Percentiles rank a stretch among this genome's conserved stretches.
Evolutionary conservation across 2,888 invertebrate species (phyloP).

Genomic region (Orthonevra nobilis): DNA sequence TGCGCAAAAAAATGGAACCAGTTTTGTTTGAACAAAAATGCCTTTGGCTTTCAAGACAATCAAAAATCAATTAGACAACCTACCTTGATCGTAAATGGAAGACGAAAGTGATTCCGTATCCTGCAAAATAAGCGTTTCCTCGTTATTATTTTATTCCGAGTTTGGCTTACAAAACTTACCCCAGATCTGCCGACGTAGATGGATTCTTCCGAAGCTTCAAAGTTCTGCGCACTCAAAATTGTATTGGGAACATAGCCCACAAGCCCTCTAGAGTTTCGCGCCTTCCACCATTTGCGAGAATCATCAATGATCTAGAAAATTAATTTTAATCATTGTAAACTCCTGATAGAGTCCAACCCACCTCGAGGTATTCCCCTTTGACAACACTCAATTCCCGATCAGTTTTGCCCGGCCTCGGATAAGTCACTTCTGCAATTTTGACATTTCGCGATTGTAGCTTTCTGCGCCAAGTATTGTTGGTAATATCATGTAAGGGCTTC

Average conservation of each 20-base stretch:
- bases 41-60: too few species aligned
- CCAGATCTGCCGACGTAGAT: slow-evolving; percentile 11
- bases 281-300: slow-evolving; percentile 99
- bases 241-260: slow-evolving; percentile 98
- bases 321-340: background rate
- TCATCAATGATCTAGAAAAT: slow-evolving; percentile 91
- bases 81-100: slow-evolving; percentile 69
- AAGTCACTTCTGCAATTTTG: slow-evolving; percentile 92
- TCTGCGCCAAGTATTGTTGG: slow-evolving; percentile 84
- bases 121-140: slow-evolving; percentile 55
- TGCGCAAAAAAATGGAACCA: too few species aligned
- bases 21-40: too few species aligned
- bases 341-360: slow-evolving; percentile 78
- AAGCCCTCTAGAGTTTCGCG: slow-evolving; percentile 90
- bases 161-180: too few species aligned
- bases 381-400: slow-evolving; percentile 97
- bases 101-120: slow-evolving; percentile 76
- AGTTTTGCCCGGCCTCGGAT: slow-evolving; percentile 97
- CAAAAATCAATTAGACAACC: too few species aligned
- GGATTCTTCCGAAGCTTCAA: slow-evolving; percentile 71
- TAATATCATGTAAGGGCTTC: slow-evolving; percentile 43
- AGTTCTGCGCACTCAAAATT: slow-evolving; percentile 87
- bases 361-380: slow-evolving; percentile 97
- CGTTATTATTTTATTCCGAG: too few species aligned
- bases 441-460: slow-evolving; percentile 85